A percentile compares a stretch with the other conserved stretches of the same genome.
Evolutionary conservation across 1,140 invertebrate species (phyloP).

Genomic region (Colletes gigas): DNA sequence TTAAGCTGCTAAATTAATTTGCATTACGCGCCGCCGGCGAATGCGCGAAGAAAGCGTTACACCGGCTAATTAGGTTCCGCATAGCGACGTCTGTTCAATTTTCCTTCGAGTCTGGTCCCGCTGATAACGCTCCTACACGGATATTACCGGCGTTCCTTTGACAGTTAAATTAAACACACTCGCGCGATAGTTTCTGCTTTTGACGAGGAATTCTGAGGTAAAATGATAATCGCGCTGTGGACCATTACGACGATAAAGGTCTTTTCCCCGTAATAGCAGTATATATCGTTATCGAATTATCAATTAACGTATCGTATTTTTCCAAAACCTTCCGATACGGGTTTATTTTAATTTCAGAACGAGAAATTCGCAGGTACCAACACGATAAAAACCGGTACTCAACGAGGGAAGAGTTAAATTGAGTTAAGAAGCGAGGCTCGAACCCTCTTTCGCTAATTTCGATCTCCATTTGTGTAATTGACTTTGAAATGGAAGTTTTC

Average conservation of each 20-base stretch:
- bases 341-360: too few species aligned
- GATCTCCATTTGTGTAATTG: conserved; percentile 34
- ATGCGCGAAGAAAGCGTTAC: conserved; percentile 18
- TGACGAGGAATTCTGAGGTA: neutral
- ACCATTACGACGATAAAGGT: too few species aligned
- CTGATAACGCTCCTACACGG: neutral
- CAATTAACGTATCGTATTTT: too few species aligned
- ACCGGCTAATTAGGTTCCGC: conserved; percentile 15
- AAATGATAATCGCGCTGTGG: neutral
- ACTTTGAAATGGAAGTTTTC: conserved; percentile 35
- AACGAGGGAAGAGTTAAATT: conserved; percentile 1
- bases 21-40: neutral
- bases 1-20: conserved; percentile 38
- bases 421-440: neutral
- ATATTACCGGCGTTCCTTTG: neutral
- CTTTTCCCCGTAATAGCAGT: too few species aligned
- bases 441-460: neutral
- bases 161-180: neutral
- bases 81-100: conserved; percentile 6
- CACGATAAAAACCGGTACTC: neutral
- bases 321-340: too few species aligned
- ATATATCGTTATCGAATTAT: too few species aligned
- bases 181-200: neutral
- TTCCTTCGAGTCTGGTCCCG: neutral
- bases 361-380: neutral